Evolutionary conservation across 2,888 invertebrate species (phyloP), one percentile per base, ranked within the genome.

Genomic region (Arge pagana): DNA sequence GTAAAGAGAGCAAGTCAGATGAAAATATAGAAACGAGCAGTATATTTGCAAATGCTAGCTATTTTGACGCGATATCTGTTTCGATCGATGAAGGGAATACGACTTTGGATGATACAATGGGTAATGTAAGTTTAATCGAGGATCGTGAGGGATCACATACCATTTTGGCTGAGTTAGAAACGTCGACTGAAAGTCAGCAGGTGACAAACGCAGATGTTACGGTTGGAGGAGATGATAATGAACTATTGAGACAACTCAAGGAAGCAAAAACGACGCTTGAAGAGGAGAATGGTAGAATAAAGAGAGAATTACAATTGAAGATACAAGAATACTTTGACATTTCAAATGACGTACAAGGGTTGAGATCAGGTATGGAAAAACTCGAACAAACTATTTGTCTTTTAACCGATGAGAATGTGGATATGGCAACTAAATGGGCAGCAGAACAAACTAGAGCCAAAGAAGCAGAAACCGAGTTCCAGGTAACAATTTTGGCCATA

Each of bases 401-500:
- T 10, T 54, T 75, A 11, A 72, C 64, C 1, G 63, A 54, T 2
- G 76, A 76, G 54, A 76, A 75, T 53, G 62, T 62, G 37, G 68
- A 70, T 7, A 52, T 72, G 45, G 57, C 65, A 3, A 62, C 41
- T 10, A 67, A 68, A 54, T 61, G 74, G 11, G 58, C 51, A 1
- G 50, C 52, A 1, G 66, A 70, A 15, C 65, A 61, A 30, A 59
- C 63, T 15, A 57, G 54, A 3, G 56, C 60, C 6, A 52, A 58
- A 16, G 50, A 62, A 37, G 37, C 54, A 3, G 54, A 62, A 35
- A 21, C 33, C 10, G 41, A 56, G 39, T 61, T 58, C 21, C 57
- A 60, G 56, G 63, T 61, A 51, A 57, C 30, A 8, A 13, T 16
- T 48, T 42, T 31, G 3, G 6, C 31, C 4, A 30, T 40, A n/a